Percentiles rank a stretch among this genome's conserved stretches.
These are phyloP conservation scores for Noctua fimbriata DNA, from an alignment of 2,888 invertebrate species.

Conservation along the genomic window DNA sequence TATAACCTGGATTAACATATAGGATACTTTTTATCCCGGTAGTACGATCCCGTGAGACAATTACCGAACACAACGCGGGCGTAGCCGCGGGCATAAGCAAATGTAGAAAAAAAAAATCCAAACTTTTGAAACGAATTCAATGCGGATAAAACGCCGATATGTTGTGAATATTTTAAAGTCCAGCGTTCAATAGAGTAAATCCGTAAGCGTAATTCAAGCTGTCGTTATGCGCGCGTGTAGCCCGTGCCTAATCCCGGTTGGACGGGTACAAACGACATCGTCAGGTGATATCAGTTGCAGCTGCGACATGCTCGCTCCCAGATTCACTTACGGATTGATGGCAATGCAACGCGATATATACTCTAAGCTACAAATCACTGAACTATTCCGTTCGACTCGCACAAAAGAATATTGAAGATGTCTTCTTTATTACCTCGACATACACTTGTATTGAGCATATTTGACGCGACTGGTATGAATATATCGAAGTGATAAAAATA, in stretches of 20 bases:
- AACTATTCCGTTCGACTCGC: slow-evolving; percentile 66
- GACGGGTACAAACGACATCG: slow-evolving; percentile 85
- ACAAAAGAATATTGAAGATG: slow-evolving; percentile 68
- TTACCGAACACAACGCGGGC: no score
- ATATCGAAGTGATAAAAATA: slow-evolving; percentile 38
- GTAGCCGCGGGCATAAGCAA: no score
- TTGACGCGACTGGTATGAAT: slow-evolving; percentile 39
- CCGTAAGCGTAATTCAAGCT: slow-evolving; percentile 76
- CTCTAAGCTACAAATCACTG: slow-evolving; percentile 76
- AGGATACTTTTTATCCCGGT: no score
- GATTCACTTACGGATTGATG: slow-evolving; percentile 86
- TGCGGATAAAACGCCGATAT: slow-evolving; percentile 43
- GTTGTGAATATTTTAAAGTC: slow-evolving; percentile 63
- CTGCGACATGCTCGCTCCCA: slow-evolving; percentile 78
- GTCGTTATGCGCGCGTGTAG: slow-evolving; percentile 75
- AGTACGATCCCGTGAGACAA: no score
- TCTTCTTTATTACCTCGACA: slow-evolving; percentile 58
- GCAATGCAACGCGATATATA: slow-evolving; percentile 81
- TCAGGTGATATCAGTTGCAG: slow-evolving; percentile 86
- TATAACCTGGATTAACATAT: no score
- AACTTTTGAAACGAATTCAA: slow-evolving; percentile 36
- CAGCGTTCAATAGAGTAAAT: slow-evolving; percentile 69
- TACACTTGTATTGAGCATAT: slow-evolving; percentile 51
- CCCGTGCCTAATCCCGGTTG: slow-evolving; percentile 76
- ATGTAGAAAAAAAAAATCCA: slow-evolving; percentile 2